Evolutionary conservation across 2,888 invertebrate species (phyloP), one percentile per base, ranked within the genome.

Genomic region (Gortyna flavago): DNA sequence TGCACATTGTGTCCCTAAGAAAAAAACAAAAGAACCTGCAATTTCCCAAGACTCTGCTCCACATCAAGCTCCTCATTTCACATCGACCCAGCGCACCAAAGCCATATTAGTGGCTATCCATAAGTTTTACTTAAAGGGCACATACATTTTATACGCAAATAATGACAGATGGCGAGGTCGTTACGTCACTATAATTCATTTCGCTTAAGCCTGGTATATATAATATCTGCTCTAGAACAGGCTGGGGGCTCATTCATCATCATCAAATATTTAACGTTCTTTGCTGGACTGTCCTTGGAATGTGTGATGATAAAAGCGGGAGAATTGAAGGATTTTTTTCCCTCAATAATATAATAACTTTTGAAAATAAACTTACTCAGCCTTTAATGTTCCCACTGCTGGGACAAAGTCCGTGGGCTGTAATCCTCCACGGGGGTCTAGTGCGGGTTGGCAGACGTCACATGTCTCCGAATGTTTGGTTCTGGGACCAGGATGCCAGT

Each of bases 71-170:
- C 29, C 32, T 67, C 25, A 67, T 77, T 71, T 64, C 29, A 78
- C n/a, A 71, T 79, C 41, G 38, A 54, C 44, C 35, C 21, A 16
- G 25, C 29, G 18, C 25, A 54, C 61, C 35, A 62, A 35, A 48
- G 57, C 32, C 25, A 71, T 48, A 80, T 80, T 67, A 66, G 29
- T 38, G 38, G 65, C 61, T 81, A 81, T 29, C 57, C 65, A 77
- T 83, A 85, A 51, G 67, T 81, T 77, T 72, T 77, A 67, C 77
- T 81, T 75, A 72, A 65, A 81, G 81, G 81, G 76, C 76, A 85
- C 76, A 80, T 57, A 83, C 85, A 82, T 84, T 84, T 84, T 80
- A 80, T 80, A 84, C 85, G 85, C 85, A 75, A 84, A 81, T 81
- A 82, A 85, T 82, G 81, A 82, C 85, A 75, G 81, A 82, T 82